A percentile compares a stretch with the other conserved stretches of the same genome.
These are phyloP conservation scores for Eueides isabella DNA, from an alignment of 1,140 invertebrate genomes.

Conservation along the genomic window DNA sequence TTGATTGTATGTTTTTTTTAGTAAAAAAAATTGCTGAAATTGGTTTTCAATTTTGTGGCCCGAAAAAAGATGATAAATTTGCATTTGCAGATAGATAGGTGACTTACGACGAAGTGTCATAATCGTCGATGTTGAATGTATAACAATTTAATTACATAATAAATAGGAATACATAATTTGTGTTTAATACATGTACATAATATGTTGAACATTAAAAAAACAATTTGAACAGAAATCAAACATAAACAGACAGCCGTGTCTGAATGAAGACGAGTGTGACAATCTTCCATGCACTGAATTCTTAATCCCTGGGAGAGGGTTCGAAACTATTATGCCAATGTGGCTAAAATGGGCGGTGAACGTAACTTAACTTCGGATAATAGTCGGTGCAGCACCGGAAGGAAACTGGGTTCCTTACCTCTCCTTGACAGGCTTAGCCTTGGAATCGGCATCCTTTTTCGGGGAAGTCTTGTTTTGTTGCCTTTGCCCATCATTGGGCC, in stretches of 20 bases:
- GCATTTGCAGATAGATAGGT: background rate
- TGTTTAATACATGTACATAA: background rate
- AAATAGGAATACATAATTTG: slow-evolving; percentile 4
- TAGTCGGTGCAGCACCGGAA: slow-evolving; percentile 69
- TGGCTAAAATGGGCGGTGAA: slow-evolving; percentile 71
- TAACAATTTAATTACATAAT: background rate
- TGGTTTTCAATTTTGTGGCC: background rate
- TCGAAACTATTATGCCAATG: slow-evolving; percentile 51
- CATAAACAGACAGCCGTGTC: slow-evolving; percentile 47
- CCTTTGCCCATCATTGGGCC: slow-evolving; percentile 77
- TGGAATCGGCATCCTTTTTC: slow-evolving; percentile 80
- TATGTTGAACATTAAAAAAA: slow-evolving; percentile 19
- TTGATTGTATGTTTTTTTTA: too few species aligned
- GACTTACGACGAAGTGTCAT: background rate
- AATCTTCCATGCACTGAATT: slow-evolving; percentile 26
- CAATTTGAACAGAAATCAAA: slow-evolving; percentile 43
- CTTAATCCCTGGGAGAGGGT: slow-evolving; percentile 35
- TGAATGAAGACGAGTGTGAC: slow-evolving; percentile 43
- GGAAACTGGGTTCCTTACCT: slow-evolving; percentile 75
- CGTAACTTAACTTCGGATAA: slow-evolving; percentile 25
- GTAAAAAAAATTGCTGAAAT: background rate
- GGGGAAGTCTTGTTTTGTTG: slow-evolving; percentile 77
- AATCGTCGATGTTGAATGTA: background rate
- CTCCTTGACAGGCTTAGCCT: slow-evolving; percentile 78
- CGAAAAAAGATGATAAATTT: background rate